These are phyloP conservation scores for Baccha elongata DNA, from an alignment of 2,888 invertebrate species.

Conservation along the genomic window DNA sequence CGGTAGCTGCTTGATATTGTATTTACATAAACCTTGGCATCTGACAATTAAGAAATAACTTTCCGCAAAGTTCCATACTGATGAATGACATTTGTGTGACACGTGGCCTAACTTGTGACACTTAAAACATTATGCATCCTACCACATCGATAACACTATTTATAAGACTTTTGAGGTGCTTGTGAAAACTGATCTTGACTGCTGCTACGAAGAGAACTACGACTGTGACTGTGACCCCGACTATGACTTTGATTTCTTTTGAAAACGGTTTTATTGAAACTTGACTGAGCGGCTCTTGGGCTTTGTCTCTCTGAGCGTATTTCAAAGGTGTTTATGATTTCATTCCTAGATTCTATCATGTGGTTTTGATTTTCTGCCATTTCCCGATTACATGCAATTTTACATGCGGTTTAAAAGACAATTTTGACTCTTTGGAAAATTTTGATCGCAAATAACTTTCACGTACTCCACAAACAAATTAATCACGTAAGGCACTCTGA, in stretches of 20 bases:
- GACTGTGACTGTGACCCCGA: background rate
- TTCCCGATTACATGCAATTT: constrained; percentile 19
- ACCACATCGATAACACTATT: constrained; percentile 22
- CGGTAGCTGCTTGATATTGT: constrained; percentile 20
- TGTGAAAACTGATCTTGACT: background rate
- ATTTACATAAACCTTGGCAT: constrained; percentile 6
- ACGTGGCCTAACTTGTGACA: constrained; percentile 12
- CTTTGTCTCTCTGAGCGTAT: background rate
- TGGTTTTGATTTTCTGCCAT: constrained; percentile 21
- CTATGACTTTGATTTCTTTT: constrained; percentile 1
- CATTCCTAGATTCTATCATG: constrained; percentile 6
- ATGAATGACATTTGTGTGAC: constrained; percentile 39
- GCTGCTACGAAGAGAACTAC: constrained; percentile 4
- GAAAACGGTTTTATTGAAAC: constrained; percentile 4
- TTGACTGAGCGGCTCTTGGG: background rate
- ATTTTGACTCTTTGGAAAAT: too few species aligned
- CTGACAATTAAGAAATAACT: constrained; percentile 3
- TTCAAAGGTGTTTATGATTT: constrained; percentile 21
- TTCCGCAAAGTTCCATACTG: constrained; percentile 2
- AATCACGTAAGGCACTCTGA: constrained; percentile 21
- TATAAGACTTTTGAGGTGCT: background rate
- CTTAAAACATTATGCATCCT: constrained; percentile 24
- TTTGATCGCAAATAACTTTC: too few species aligned
- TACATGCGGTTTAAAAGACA: background rate
- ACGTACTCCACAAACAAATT: constrained; percentile 13